Evolutionary conservation across 2,797 vertebrate genomes (phyloP).

Genomic region (Yasuhikotakia modesta): DNA sequence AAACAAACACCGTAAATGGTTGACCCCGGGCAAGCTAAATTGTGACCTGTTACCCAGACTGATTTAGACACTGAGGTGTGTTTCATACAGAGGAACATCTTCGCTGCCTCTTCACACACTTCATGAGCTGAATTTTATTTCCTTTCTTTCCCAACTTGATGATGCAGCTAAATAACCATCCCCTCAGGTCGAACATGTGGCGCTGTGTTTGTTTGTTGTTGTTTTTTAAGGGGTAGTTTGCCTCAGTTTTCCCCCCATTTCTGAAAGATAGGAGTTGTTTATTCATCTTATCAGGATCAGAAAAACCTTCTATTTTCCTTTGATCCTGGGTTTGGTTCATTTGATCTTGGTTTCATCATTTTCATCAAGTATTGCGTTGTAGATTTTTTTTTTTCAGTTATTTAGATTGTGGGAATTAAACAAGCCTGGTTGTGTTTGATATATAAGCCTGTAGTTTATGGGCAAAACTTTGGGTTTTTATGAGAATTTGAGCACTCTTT

Average conservation of each 20-base stretch:
- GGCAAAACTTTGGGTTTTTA: neutral
- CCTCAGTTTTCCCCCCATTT: conserved; percentile 17
- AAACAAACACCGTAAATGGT: conserved; percentile 33
- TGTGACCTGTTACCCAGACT: neutral
- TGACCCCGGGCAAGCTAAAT: conserved; percentile 61
- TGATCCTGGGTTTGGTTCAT: conserved; percentile 12
- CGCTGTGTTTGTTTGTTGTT: neutral
- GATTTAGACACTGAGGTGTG: conserved; percentile 15
- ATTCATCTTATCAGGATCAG: neutral
- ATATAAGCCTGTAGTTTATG: conserved; percentile 9
- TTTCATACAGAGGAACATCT: conserved; percentile 44
- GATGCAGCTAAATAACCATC: conserved; percentile 33
- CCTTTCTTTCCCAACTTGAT: conserved; percentile 50
- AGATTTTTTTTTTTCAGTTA: neutral
- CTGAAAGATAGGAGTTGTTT: conserved; percentile 14
- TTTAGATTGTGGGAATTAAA: conserved; percentile 15
- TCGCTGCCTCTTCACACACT: conserved; percentile 30
- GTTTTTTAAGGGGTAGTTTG: neutral
- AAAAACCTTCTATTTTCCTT: neutral
- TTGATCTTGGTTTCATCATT: conserved; percentile 16
- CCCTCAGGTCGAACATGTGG: conserved; percentile 23
- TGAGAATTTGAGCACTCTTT: conserved; percentile 4
- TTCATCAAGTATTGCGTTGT: conserved; percentile 6
- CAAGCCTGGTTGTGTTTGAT: conserved; percentile 6
- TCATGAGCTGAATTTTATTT: conserved; percentile 48